Conservation (phyloP, 2,797 vertebrate genomes). For the Sciurus carolinensis region DNA sequence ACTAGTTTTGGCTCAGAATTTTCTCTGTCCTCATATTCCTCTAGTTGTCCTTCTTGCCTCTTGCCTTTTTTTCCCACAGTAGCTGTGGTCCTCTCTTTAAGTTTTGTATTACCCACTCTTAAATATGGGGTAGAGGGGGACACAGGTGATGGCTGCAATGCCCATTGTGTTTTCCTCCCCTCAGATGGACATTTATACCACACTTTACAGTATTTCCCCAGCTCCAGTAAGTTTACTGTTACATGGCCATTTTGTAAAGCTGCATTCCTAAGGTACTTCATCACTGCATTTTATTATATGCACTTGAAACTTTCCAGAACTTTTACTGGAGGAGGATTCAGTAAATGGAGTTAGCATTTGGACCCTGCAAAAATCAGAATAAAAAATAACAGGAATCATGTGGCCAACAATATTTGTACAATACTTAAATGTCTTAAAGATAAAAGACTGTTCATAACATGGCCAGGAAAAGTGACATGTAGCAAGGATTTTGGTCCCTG, state of each 20-base stretch:
- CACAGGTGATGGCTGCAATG: background rate
- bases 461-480: background rate
- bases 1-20: background rate
- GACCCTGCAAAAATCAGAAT: slow-evolving; percentile 45
- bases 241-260: background rate
- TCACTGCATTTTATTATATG: slow-evolving; percentile 65
- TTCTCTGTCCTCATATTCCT: background rate
- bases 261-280: slow-evolving; percentile 68
- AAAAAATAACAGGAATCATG: slow-evolving; percentile 69
- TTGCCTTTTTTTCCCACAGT: background rate
- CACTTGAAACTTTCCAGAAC: slow-evolving; percentile 78
- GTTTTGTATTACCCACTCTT: background rate
- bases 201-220: background rate
- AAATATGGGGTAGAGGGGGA: background rate
- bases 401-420: slow-evolving; percentile 59
- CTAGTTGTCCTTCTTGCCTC: background rate
- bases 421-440: slow-evolving; percentile 53
- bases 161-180: background rate
- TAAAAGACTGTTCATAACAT: slow-evolving; percentile 44
- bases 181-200: background rate
- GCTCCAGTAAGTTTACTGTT: slow-evolving; percentile 11
- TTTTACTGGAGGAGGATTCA: background rate
- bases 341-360: slow-evolving; percentile 49
- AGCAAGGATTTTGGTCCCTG: background rate
- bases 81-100: accelerated